phyloP scores from a whole-genome alignment of 2,888 invertebrate species.

The Muscina levida region DNA sequence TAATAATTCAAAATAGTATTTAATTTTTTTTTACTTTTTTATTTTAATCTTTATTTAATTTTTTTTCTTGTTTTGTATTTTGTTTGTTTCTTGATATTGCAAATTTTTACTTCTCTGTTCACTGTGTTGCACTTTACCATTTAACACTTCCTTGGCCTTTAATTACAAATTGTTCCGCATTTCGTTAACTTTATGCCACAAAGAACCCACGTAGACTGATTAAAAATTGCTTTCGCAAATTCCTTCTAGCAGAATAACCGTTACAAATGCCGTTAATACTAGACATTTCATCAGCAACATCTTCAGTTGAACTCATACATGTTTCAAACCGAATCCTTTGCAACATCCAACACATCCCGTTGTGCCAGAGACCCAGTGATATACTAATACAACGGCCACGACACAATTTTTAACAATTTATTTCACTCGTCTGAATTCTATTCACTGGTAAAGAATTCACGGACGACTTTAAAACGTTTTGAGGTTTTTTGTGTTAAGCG shows the following conservation, averaged over 20 bases:
- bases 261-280: too few relatives aligned
- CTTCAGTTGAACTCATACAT: conserved; percentile 39
- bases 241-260: too few relatives aligned
- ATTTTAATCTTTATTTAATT: too few relatives aligned
- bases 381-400: conserved; percentile 5
- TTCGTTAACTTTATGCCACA: conserved; percentile 56
- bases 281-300: conserved; percentile 17
- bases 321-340: conserved; percentile 47
- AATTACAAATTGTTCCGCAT: conserved; percentile 41
- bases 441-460: neutral
- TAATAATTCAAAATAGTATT: too few relatives aligned
- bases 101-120: too few relatives aligned
- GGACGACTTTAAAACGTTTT: neutral
- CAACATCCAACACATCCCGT: conserved; percentile 38
- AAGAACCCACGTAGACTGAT: conserved; percentile 65
- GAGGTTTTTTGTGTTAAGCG: too few relatives aligned
- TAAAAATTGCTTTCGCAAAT: neutral
- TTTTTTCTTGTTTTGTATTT: too few relatives aligned
- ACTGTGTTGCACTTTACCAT: neutral
- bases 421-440: neutral
- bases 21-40: too few relatives aligned
- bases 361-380: conserved; percentile 19
- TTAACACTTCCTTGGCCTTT: conserved; percentile 9
- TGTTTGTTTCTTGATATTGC: too few relatives aligned
- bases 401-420: conserved; percentile 39